phyloP scores from a whole-genome alignment of 2,797 vertebrate species.

The Anisognathus igniventris region DNA sequence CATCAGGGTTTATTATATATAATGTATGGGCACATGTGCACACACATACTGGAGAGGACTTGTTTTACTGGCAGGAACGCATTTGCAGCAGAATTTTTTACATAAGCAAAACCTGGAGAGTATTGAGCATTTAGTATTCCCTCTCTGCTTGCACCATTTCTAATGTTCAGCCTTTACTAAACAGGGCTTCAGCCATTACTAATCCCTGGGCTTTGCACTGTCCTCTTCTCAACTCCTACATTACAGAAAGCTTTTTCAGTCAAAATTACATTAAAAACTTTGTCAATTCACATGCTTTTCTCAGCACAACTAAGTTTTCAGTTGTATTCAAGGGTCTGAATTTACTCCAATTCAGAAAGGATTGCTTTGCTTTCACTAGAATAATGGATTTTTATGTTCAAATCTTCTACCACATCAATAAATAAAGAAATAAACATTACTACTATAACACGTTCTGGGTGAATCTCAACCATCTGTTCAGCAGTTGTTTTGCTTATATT shows the following conservation, averaged over 20 bases:
- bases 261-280: neutral
- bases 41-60: neutral
- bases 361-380: neutral
- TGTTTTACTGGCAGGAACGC: neutral
- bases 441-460: neutral
- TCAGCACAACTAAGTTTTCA: neutral
- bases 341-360: neutral
- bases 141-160: neutral
- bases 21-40: fast-evolving
- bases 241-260: neutral
- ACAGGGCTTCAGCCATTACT: neutral
- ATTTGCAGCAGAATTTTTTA: neutral
- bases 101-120: neutral
- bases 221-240: neutral
- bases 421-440: neutral
- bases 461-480: neutral
- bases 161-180: neutral
- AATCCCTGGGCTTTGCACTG: neutral
- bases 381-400: neutral
- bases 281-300: neutral
- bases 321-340: neutral
- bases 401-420: neutral
- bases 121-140: neutral
- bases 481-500: neutral
- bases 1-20: neutral